Evolutionary conservation across 2,797 vertebrate genomes (phyloP).

Genomic region (Sebastes jordani): DNA sequence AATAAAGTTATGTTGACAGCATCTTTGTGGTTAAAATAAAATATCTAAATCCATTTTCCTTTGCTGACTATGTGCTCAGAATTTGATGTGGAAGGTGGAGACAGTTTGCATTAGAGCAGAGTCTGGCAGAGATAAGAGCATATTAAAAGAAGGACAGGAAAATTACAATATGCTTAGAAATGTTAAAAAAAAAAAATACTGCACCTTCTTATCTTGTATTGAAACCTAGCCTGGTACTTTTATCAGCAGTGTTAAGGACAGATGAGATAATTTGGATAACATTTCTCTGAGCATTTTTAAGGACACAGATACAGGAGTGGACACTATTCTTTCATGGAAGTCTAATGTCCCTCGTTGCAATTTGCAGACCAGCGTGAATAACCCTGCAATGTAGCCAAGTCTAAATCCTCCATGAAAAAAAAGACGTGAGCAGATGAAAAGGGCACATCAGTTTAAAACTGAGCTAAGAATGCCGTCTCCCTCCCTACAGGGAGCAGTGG

Average conservation of each 20-base stretch:
- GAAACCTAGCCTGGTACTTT: constrained; percentile 12
- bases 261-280: neutral
- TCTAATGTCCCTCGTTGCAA: neutral
- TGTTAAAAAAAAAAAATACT: neutral
- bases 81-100: constrained; percentile 9
- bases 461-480: constrained; percentile 52
- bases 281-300: neutral
- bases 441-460: constrained; percentile 52
- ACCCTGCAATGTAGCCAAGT: constrained; percentile 15
- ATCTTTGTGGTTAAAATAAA: neutral
- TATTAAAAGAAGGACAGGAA: constrained; percentile 21
- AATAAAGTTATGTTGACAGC: neutral
- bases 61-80: neutral
- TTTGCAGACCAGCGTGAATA: neutral
- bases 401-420: constrained; percentile 12
- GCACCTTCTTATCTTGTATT: constrained; percentile 14
- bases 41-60: constrained; percentile 9
- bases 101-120: constrained; percentile 27
- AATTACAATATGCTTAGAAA: constrained; percentile 24
- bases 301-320: neutral
- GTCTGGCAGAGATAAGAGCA: constrained; percentile 47
- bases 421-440: constrained; percentile 50
- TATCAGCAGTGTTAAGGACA: constrained; percentile 4
- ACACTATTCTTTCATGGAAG: neutral
- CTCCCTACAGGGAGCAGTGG: constrained; percentile 60